These are phyloP conservation scores for Drosophila azteca DNA, from an alignment of 1,140 invertebrate genomes.

Conservation along the genomic window DNA sequence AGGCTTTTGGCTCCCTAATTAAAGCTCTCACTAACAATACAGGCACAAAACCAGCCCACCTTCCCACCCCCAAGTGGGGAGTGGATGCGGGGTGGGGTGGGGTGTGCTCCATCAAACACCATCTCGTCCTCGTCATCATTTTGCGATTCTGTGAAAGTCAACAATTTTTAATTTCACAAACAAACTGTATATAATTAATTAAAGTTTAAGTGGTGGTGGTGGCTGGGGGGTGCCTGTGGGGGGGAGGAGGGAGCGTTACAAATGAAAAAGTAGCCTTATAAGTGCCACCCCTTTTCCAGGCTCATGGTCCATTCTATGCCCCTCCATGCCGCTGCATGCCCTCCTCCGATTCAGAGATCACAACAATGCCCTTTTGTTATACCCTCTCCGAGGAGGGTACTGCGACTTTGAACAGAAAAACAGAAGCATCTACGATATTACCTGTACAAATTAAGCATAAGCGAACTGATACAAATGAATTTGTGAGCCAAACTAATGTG, in stretches of 20 bases:
- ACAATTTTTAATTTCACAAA: slow-evolving; percentile 77
- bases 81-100: too few relatives aligned
- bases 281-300: slow-evolving; percentile 33
- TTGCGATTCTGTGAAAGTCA: slow-evolving; percentile 62
- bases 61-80: too few relatives aligned
- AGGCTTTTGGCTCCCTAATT: slow-evolving; percentile 27
- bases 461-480: too few relatives aligned
- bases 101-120: not conserved
- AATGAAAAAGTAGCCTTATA: slow-evolving; percentile 72
- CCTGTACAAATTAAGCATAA: too few relatives aligned
- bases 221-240: too few relatives aligned
- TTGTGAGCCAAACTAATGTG: too few relatives aligned
- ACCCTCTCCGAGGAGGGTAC: too few relatives aligned
- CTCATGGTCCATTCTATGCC: not conserved
- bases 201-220: slow-evolving; percentile 50
- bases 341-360: slow-evolving; percentile 25
- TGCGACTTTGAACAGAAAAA: too few relatives aligned
- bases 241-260: slow-evolving; percentile 30
- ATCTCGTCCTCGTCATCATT: slow-evolving; percentile 43
- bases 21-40: slow-evolving; percentile 23
- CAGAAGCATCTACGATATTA: too few relatives aligned
- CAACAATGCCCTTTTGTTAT: slow-evolving; percentile 16
- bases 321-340: too few relatives aligned
- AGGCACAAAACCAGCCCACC: slow-evolving; percentile 15
- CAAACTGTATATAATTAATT: slow-evolving; percentile 74